Base-by-base conservation (phyloP, 35 echinoderm and acorn worm genomes). In the Strongylocentrotus purpuratus region DNA sequence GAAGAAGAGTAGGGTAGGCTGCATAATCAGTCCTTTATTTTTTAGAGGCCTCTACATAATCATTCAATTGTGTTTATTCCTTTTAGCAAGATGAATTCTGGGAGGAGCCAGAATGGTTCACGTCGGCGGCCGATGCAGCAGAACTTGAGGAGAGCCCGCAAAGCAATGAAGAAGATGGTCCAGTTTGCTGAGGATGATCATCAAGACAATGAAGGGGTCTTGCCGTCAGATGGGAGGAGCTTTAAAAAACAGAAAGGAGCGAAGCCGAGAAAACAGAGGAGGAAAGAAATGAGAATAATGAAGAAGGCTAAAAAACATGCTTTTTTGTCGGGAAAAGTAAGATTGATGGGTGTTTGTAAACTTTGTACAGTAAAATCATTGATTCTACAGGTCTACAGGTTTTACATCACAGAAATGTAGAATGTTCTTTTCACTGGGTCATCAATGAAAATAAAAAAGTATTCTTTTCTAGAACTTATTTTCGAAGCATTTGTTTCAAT, bases 231-330 rank as follows among this genome's bases (percentile, higher is more conserved):
- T 11, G 91, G 46, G 31, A 47, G 91, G 46, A 47, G 91, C n/a
- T 93, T 93, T 32, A 93, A 93, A 11, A 47, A 46, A 48, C 17
- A 58, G 45, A 47, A 46, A 46, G 46, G 48, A 32, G 33, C 8
- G 20, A 48, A 95, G 86, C 94, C 97, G 8, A 89, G 97, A 31
- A 98, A 98, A 58, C 88, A 94, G 33, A 96, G 88, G 55, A 95
- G 97, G 33, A 98, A 94, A 65, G 94, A 98, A 48, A 95, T 50
- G 61, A 95, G 94, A 31, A 60, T 94, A 60, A 46, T 95, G 35
- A 98, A 98, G 95, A 98, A 98, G 48, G 94, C 96, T 31, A 95
- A 95, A 22, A 94, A 90, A 25, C 60, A 61, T 94, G 97, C 92
- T 45, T 96, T 95, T 94, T 58, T 94, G 86, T 90, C 94, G 25